A percentile compares a stretch with the other conserved stretches of the same genome.
Evolutionary conservation across 2,113 vertebrate genomes (phyloP).

Genomic region (Etia nguti): DNA sequence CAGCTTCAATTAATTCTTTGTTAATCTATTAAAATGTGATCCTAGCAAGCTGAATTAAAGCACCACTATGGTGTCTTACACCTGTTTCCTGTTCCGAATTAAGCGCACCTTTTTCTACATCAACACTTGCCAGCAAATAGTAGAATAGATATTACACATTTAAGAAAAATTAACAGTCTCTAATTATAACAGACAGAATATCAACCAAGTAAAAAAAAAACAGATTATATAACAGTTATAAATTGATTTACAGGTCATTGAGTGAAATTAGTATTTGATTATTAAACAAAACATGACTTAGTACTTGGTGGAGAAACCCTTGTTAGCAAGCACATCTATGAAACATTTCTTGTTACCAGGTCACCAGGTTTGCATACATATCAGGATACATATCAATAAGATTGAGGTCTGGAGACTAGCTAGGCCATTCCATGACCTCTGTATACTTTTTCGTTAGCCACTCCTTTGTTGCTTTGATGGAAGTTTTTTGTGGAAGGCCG

Average conservation of each 20-base stretch:
- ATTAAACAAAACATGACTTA: background rate
- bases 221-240: background rate
- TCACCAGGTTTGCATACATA: background rate
- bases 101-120: background rate
- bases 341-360: background rate
- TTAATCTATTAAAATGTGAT: background rate
- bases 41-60: background rate
- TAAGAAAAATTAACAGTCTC: background rate
- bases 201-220: background rate
- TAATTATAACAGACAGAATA: background rate
- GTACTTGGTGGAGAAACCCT: background rate
- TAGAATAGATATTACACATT: background rate
- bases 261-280: background rate
- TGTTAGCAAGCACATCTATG: background rate
- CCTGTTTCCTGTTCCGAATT: slow-evolving; percentile 26
- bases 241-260: background rate
- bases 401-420: background rate
- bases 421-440: background rate
- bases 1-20: background rate
- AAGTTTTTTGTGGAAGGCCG: background rate
- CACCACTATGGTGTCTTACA: background rate
- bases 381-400: background rate
- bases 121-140: background rate
- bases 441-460: background rate
- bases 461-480: background rate